Percentiles rank a stretch among this genome's conserved stretches.
phyloP scores from a whole-genome alignment of 2,113 vertebrate genomes.

The Perognathus longimembris region DNA sequence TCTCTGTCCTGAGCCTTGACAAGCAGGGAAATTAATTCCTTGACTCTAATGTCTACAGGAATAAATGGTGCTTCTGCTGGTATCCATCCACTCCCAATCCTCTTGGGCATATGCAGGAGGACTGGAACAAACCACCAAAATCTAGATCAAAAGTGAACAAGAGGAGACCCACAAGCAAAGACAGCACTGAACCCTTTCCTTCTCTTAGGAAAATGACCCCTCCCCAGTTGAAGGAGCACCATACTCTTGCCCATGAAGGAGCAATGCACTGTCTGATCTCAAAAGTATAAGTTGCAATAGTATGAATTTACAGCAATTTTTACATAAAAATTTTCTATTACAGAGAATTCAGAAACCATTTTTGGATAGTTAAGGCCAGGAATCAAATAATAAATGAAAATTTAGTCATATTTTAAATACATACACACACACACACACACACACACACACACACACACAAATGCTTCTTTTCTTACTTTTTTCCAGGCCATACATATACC shows the following conservation, averaged over 20 bases:
- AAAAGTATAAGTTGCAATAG: constrained; percentile 63
- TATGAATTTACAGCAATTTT: constrained; percentile 63
- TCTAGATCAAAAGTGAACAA: constrained; percentile 81
- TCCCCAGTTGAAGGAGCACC: constrained; percentile 60
- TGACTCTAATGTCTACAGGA: constrained; percentile 79
- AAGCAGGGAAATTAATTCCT: constrained; percentile 77
- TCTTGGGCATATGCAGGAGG: constrained; percentile 79
- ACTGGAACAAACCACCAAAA: constrained; percentile 81
- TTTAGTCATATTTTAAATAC: constrained; percentile 1
- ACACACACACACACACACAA: too few relatives aligned
- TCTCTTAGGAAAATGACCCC: constrained; percentile 52
- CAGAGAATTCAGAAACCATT: constrained; percentile 43
- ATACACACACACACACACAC: not conserved
- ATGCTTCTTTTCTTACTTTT: constrained; percentile 41
- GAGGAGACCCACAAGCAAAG: constrained; percentile 79
- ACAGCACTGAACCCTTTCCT: constrained; percentile 72
- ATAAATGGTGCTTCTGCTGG: constrained; percentile 77
- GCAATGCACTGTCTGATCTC: constrained; percentile 25
- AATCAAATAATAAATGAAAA: constrained; percentile 61
- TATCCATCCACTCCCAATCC: constrained; percentile 80
- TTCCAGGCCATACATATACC: constrained; percentile 17
- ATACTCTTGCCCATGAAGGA: constrained; percentile 60
- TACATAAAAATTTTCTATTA: constrained; percentile 29
- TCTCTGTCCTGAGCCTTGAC: constrained; percentile 82
- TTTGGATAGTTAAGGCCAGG: constrained; percentile 59